Evolutionary conservation across 2,113 vertebrate genomes (phyloP), one percentile per base, ranked within the genome.

Genomic region (Hoplias malabaricus): DNA sequence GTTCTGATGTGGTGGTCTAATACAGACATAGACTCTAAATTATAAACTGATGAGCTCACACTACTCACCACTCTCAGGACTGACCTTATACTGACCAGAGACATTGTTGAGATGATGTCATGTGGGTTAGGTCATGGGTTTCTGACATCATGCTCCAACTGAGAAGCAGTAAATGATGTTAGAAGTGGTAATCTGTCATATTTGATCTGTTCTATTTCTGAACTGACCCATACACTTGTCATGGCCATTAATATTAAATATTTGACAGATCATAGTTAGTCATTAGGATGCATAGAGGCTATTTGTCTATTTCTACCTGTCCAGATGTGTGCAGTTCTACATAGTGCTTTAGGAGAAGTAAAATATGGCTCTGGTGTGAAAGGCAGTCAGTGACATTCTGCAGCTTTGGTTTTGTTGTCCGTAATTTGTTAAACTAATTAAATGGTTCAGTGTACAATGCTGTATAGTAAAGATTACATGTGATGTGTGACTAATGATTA

Each of bases 91-190:
- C 25, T 34, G 14, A 62, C 7, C 27, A 19, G 29, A 14, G 57
- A 34, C 57, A 13, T 33, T 63, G 59, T 36, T 33, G 16, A 2
- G 16, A 63, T 63, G 59, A 63, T 36, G 59, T 63, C 21, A 34
- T 34, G 59, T 34, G 19, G 19, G 19, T 63, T n/a, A 63, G 59
- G 33, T 63, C 31, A 63, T 63, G 59, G 19, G 33, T 63, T 63
- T 36, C 33, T 63, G 59, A 61, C 29, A 61, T 61, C 57, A 61
- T 61, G 57, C 27, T 61, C 29, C 16, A 19, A 19, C 14, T 61
- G 29, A 61, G 21, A 75, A 2, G 33, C n/a, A 62, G 67, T 69
- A 42, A 46, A 53, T 65, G 59, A 61, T 19, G 13, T 67, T 43
- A 27, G n/a, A 69, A 33, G 25, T 19, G 1, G 0, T 43, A 40